Percentiles rank a stretch among this genome's conserved stretches.
Evolutionary conservation across 2,888 invertebrate genomes (phyloP).

Genomic region (Chaetoderma sp.): DNA sequence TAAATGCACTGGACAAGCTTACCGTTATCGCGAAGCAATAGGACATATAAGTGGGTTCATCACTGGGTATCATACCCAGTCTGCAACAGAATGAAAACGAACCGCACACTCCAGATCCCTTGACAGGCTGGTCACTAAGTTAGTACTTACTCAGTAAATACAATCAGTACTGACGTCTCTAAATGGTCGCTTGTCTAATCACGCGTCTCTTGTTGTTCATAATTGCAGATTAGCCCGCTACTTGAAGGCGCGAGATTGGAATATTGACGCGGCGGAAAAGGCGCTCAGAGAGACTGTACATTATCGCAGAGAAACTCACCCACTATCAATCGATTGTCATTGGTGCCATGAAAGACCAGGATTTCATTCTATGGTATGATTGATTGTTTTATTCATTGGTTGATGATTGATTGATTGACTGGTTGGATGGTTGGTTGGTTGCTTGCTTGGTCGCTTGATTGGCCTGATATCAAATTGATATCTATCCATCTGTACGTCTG

Average conservation of each 20-base stretch:
- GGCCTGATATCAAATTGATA: not conserved
- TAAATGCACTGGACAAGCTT: too few species aligned
- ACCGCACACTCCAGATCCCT: not conserved
- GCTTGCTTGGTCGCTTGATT: not conserved
- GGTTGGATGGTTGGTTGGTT: too few species aligned
- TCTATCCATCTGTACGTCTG: not conserved
- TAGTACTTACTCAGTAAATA: not conserved
- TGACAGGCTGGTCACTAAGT: not conserved
- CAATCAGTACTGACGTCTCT: not conserved
- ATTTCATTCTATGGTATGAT: slow-evolving; percentile 61
- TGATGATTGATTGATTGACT: too few species aligned
- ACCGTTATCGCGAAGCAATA: too few species aligned
- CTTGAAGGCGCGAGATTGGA: slow-evolving; percentile 63
- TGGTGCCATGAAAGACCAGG: slow-evolving; percentile 65
- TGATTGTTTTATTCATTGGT: not conserved
- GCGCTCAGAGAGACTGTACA: slow-evolving; percentile 56
- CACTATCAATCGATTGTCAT: slow-evolving; percentile 53
- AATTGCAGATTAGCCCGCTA: slow-evolving; percentile 54
- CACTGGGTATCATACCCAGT: not conserved
- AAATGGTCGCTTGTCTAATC: not conserved
- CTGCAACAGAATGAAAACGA: not conserved
- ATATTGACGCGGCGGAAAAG: slow-evolving; percentile 58
- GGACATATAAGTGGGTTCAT: too few species aligned
- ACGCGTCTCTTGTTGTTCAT: too few species aligned
- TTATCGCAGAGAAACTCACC: slow-evolving; percentile 56